Conservation (phyloP, 1,140 invertebrate genomes). For the Brachionus rubens region DNA sequence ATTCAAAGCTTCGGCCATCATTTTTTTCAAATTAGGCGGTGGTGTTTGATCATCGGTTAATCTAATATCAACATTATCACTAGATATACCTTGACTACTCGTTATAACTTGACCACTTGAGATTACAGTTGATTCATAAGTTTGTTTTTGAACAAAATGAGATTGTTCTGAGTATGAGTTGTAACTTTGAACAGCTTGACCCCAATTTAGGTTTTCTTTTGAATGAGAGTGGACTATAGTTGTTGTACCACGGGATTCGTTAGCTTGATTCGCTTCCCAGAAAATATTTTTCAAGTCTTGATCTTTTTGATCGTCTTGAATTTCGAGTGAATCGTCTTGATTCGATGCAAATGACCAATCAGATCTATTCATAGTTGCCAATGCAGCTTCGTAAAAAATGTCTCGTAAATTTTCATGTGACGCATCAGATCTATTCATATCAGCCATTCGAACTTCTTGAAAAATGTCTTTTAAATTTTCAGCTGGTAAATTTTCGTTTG, state of each 20-base stretch:
- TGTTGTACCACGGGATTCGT: background rate
- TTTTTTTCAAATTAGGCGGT: slow-evolving; percentile 4
- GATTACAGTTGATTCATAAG: background rate
- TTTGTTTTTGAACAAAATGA: slow-evolving; percentile 17
- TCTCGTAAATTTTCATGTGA: slow-evolving; percentile 20
- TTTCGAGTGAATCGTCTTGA: background rate
- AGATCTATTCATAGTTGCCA: slow-evolving; percentile 10
- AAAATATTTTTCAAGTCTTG: slow-evolving; percentile 7
- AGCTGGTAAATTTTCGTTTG: background rate
- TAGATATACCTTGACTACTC: too few relatives aligned
- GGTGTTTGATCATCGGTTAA: background rate
- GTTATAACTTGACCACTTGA: too few relatives aligned
- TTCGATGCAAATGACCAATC: background rate
- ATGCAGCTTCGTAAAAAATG: slow-evolving; percentile 13
- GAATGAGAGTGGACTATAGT: background rate
- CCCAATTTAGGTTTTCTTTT: slow-evolving; percentile 7
- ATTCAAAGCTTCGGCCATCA: background rate
- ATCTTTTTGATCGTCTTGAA: background rate
- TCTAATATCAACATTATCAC: background rate
- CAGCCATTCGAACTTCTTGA: slow-evolving; percentile 1
- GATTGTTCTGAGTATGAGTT: slow-evolving; percentile 3
- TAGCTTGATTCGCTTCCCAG: slow-evolving; percentile 1
- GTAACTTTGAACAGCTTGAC: slow-evolving; percentile 5
- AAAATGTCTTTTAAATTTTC: slow-evolving; percentile 7
- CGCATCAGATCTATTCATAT: background rate